These are phyloP conservation scores for Tipula vernalis DNA, from an alignment of 2,888 invertebrate genomes.

Conservation along the genomic window DNA sequence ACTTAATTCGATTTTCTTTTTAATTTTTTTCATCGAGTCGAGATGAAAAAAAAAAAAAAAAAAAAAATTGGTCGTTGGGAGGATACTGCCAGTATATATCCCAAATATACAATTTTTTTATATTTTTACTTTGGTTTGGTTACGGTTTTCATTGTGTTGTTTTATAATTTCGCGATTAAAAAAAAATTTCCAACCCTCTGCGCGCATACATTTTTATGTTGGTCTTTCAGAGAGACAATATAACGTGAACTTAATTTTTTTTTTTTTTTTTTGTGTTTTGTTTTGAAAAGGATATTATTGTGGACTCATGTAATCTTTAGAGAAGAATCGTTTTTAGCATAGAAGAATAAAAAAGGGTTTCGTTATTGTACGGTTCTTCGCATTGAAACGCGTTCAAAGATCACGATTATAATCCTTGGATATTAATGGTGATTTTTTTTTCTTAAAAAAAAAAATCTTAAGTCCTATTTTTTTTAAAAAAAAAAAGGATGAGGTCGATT, in stretches of 20 bases:
- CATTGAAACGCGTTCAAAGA: slow-evolving; percentile 8
- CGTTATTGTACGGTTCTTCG: not conserved
- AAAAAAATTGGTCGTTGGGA: not conserved
- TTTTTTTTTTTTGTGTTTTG: not conserved
- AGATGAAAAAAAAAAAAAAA: not conserved
- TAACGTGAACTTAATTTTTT: not conserved
- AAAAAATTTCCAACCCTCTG: not conserved
- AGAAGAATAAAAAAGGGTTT: not conserved
- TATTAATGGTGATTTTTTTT: slow-evolving; percentile 9
- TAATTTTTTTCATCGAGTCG: not conserved
- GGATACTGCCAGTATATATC: not conserved
- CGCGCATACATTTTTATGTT: not conserved
- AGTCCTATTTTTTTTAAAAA: not conserved
- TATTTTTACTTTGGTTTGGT: not conserved
- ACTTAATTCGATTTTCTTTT: slow-evolving; percentile 6
- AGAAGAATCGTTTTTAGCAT: not conserved
- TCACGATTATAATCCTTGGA: slow-evolving; percentile 8
- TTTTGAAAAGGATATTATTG: not conserved
- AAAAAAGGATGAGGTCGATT: not conserved
- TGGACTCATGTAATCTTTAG: not conserved
- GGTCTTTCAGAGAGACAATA: not conserved
- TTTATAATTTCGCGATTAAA: not conserved
- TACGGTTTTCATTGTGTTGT: not conserved
- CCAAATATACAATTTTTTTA: not conserved
- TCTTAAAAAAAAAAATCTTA: not conserved